Base-by-base conservation (phyloP, 2,113 vertebrate genomes). In the Dipodomys stephensi region DNA sequence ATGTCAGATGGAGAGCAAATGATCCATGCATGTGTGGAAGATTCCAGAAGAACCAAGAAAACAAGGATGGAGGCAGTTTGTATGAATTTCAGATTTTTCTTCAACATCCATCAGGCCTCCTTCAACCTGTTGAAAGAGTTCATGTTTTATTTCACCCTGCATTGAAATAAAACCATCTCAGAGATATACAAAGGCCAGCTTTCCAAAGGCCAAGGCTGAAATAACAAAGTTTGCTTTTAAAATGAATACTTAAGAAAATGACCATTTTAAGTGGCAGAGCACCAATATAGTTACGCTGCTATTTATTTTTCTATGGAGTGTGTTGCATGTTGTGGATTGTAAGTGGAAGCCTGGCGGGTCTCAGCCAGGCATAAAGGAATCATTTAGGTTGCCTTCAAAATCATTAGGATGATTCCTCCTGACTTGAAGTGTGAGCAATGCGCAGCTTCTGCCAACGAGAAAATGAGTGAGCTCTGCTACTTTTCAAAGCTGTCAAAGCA, bases 351-450 rank as follows among this genome's bases (percentile, higher is more conserved):
- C 82, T 79, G 49, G 92, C 93, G 94, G 87, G 81, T 82, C 90
- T n/a, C 10, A 49, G 82, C 60, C 74, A 57, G 88, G 92, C 90
- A 96, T 92, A 94, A 95, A 96, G 94, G 94, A 93, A 87, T 94
- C 97, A 90, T 95, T 97, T 95, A 96, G 76, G 64, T 67, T 93
- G 69, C 72, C 93, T 96, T 94, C 97, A 93, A 93, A 95, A 93
- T 95, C 96, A 95, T 95, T 94, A 92, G 90, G 87, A 39, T 85
- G 87, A 90, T 96, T 72, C 90, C 95, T 93, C 71, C 79, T 88
- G 95, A 96, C 94, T 91, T 90, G 95, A 87, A 94, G n/a, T 80
- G 90, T 94, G 83, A 62, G 92, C 88, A 87, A 79, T 2, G 39
- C 39, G 62, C 62, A 16, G 4, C 84, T n/a, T 44, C 77, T 91